Percentiles rank a stretch among this genome's conserved stretches.
Conservation (phyloP, 2,888 invertebrate genomes). For the Dyspetes luteomarginatus region DNA sequence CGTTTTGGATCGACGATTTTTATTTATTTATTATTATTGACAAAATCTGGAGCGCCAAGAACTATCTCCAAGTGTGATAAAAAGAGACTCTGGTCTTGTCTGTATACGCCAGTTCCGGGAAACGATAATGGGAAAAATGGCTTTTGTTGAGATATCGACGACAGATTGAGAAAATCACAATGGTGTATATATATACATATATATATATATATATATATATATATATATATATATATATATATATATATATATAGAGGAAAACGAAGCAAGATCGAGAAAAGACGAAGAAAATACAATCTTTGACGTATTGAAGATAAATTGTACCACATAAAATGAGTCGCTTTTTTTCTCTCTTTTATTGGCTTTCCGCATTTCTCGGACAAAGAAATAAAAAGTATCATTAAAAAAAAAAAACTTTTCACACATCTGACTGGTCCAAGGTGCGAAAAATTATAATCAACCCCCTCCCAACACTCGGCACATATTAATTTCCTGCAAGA, state of each 20-base stretch:
- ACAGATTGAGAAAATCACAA: slow-evolving; percentile 48
- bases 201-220: too few relatives aligned
- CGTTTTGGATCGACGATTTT: neutral
- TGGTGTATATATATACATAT: neutral
- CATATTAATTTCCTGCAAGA: too few relatives aligned
- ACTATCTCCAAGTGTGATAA: slow-evolving; percentile 7
- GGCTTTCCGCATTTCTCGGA: neutral
- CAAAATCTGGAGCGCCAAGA: neutral
- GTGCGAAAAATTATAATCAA: slow-evolving; percentile 31
- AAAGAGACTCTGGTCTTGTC: neutral
- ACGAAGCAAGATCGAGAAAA: neutral
- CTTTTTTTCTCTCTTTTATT: neutral
- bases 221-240: neutral
- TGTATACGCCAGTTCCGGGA: slow-evolving; percentile 6
- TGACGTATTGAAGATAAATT: slow-evolving; percentile 25
- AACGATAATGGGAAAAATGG: slow-evolving; percentile 46
- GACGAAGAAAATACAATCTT: slow-evolving; percentile 13
- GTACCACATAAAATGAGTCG: neutral
- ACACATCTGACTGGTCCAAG: slow-evolving; percentile 30
- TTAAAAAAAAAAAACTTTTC: slow-evolving; percentile 20
- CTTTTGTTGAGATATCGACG: slow-evolving; percentile 35
- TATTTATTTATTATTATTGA: slow-evolving; percentile 12
- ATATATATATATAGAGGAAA: neutral
- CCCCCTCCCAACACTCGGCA: neutral
- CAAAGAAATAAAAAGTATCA: neutral